Conservation (phyloP, 2,113 vertebrate genomes). For the Lonchura striata region DNA sequence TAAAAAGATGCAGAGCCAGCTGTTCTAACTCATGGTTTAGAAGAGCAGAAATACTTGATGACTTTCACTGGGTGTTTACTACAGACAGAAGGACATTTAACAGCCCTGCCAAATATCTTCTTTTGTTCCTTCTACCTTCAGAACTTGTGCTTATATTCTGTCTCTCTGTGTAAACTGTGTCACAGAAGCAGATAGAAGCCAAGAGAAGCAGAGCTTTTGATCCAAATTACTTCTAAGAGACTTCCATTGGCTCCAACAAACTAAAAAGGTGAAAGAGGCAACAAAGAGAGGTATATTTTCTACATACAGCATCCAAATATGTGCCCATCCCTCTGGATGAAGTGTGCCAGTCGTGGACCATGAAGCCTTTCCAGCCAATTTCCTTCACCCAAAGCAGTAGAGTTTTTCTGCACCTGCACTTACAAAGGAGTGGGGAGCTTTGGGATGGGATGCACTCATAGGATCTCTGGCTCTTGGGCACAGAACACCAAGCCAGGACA, state of each 20-base stretch:
- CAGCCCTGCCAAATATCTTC: not conserved
- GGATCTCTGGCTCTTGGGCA: not conserved
- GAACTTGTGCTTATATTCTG: not conserved
- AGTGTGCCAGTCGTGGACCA: not conserved
- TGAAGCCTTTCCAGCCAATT: not conserved
- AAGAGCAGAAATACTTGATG: not conserved
- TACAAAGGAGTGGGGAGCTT: not conserved
- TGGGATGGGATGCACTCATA: not conserved
- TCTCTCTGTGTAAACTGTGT: not conserved
- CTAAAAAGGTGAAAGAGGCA: not conserved
- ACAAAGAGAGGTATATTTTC: not conserved
- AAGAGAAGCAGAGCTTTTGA: not conserved
- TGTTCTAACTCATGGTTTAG: not conserved
- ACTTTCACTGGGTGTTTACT: not conserved
- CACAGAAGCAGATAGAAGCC: not conserved
- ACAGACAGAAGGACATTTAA: not conserved
- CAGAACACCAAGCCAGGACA: not conserved
- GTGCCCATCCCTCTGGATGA: not conserved
- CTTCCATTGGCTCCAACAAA: not conserved
- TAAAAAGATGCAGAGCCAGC: not conserved
- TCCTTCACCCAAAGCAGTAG: rapidly evolving
- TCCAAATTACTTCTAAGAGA: not conserved
- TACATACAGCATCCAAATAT: rapidly evolving
- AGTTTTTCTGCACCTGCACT: not conserved
- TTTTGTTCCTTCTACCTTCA: not conserved